phyloP scores from a whole-genome alignment of 1,140 invertebrate species.

The Hypothenemus hampei region DNA sequence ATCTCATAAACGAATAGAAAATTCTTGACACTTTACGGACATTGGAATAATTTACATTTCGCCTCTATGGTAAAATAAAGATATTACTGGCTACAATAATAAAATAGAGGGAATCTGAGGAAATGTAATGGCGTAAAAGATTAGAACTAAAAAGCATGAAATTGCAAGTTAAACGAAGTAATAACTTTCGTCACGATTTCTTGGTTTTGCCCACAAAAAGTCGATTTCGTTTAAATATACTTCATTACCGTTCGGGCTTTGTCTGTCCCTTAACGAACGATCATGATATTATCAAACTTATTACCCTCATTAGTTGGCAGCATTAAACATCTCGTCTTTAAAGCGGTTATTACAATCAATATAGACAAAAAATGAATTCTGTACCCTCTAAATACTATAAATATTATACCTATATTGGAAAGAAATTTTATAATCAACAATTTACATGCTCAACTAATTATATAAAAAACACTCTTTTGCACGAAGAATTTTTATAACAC shows the following conservation, averaged over 20 bases:
- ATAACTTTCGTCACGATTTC: conserved; percentile 20
- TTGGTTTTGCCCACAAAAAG: conserved; percentile 19
- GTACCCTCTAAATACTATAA: no score
- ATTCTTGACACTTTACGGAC: not conserved
- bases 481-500: no score
- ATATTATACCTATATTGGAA: no score
- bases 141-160: conserved; percentile 21
- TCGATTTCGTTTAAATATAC: conserved; percentile 16
- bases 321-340: not conserved
- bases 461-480: no score
- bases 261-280: conserved; percentile 11
- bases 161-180: conserved; percentile 22
- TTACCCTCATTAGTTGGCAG: conserved; percentile 6
- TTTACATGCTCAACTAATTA: no score
- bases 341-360: not conserved
- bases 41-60: not conserved
- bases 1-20: no score
- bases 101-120: conserved; percentile 16
- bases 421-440: no score
- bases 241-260: conserved; percentile 13
- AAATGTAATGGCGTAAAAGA: conserved; percentile 22
- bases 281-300: conserved; percentile 10
- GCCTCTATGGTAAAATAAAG: conserved; percentile 8
- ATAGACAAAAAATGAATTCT: no score
- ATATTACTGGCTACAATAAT: conserved; percentile 17